phyloP scores from a whole-genome alignment of 2,797 vertebrate genomes.

The Notolabrus celidotus region DNA sequence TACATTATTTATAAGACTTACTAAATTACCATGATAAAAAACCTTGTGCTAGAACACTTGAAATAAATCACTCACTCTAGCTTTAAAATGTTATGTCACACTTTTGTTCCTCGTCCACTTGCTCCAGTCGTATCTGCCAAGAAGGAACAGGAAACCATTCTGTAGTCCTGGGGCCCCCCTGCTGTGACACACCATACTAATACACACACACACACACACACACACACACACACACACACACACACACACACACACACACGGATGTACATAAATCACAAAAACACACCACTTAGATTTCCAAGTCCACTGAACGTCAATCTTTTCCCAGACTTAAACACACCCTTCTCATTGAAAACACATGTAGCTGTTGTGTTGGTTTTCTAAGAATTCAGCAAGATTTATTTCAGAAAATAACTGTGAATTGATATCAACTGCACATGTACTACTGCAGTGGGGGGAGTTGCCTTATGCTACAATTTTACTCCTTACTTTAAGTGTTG shows the following conservation, averaged over 20 bases:
- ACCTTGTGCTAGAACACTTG: neutral
- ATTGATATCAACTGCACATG: slow-evolving; percentile 5
- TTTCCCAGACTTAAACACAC: slow-evolving; percentile 17
- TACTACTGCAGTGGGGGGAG: slow-evolving; percentile 5
- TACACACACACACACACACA: slow-evolving; percentile 21
- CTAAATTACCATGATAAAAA: slow-evolving; percentile 3
- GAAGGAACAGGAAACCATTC: slow-evolving; percentile 49
- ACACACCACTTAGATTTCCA: slow-evolving; percentile 37
- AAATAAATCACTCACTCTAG: slow-evolving; percentile 40
- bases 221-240: slow-evolving; percentile 13
- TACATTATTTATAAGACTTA: slow-evolving; percentile 9
- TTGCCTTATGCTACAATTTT: slow-evolving; percentile 2
- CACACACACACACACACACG: neutral
- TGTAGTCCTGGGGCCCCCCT: slow-evolving; percentile 21
- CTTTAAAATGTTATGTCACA: slow-evolving; percentile 25
- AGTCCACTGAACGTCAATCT: slow-evolving; percentile 2
- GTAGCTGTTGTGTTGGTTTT: slow-evolving; percentile 17
- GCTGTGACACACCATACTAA: slow-evolving; percentile 35
- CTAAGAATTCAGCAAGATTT: slow-evolving; percentile 16
- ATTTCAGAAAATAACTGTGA: slow-evolving; percentile 6
- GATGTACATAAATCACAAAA: slow-evolving; percentile 39
- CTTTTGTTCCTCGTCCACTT: slow-evolving; percentile 53
- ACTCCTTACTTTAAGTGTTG: slow-evolving; percentile 2
- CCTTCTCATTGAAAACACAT: slow-evolving; percentile 41
- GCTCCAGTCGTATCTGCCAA: slow-evolving; percentile 44